Conservation (phyloP, 2,113 vertebrate genomes). For the Tiliqua scincoides region DNA sequence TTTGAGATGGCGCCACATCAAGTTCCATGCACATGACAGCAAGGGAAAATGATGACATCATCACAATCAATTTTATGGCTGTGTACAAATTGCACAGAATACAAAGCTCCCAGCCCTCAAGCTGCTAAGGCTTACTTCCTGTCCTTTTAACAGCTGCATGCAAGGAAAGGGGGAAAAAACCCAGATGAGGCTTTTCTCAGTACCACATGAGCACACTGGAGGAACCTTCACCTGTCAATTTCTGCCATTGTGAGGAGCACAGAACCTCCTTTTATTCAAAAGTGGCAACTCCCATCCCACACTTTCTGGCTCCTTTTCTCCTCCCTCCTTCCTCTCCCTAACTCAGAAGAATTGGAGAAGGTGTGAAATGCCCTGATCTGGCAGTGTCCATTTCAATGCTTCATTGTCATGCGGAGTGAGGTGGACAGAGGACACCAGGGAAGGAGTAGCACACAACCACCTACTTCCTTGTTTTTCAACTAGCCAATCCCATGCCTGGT, state of each 20-base stretch:
- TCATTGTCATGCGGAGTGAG: constrained; percentile 17
- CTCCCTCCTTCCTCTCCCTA: not conserved
- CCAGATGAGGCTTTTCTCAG: not conserved
- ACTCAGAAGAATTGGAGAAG: not conserved
- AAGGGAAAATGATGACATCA: too few relatives aligned
- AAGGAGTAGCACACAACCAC: not conserved
- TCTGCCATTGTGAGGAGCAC: not conserved
- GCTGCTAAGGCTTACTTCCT: not conserved
- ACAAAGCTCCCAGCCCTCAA: not conserved
- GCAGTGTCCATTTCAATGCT: not conserved
- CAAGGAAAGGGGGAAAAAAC: not conserved
- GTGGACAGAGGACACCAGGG: not conserved
- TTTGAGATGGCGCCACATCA: too few relatives aligned
- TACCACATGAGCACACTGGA: not conserved
- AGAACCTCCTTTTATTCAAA: not conserved
- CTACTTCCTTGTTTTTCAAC: not conserved
- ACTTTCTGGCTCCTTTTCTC: not conserved
- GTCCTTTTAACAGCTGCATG: too few relatives aligned
- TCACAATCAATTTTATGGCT: too few relatives aligned
- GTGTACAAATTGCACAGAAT: too few relatives aligned
- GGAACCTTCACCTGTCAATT: too few relatives aligned
- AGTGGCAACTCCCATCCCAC: not conserved
- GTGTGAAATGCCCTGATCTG: not conserved
- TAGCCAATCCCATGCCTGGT: not conserved
- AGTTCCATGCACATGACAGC: too few relatives aligned